Conservation (phyloP, 2,888 invertebrate species). For the Aleiodes testaceus region DNA sequence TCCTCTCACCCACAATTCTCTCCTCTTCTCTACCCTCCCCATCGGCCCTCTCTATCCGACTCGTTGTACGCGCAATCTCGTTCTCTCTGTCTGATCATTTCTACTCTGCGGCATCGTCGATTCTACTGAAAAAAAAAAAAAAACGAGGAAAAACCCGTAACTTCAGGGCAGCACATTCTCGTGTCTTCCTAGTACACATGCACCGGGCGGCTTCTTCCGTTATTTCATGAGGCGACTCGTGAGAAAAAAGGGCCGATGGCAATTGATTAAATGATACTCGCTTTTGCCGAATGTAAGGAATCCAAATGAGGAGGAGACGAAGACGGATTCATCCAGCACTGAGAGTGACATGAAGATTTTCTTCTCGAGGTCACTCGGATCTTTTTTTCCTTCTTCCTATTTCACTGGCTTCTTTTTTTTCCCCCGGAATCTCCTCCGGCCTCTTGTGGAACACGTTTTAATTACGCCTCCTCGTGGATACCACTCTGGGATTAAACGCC, state of each 20-base stretch:
- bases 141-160: not conserved
- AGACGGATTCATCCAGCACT: not conserved
- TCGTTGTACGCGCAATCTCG: constrained; percentile 3
- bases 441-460: constrained; percentile 25
- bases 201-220: not conserved
- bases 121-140: constrained; percentile 18
- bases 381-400: constrained; percentile 1
- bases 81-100: constrained; percentile 11
- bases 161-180: not conserved
- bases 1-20: constrained; percentile 38
- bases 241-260: not conserved
- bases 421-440: constrained; percentile 13
- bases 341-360: constrained; percentile 13
- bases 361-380: constrained; percentile 27
- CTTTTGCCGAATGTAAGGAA: not conserved
- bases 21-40: constrained; percentile 35
- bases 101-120: constrained; percentile 16
- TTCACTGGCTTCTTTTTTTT: not conserved
- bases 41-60: constrained; percentile 5
- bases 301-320: not conserved
- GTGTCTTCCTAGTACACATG: too few species aligned
- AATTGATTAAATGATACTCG: constrained; percentile 28
- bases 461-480: constrained; percentile 20
- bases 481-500: constrained; percentile 13
- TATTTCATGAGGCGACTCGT: not conserved